Percentiles rank a stretch among this genome's conserved stretches.
Conservation (phyloP, 1,140 invertebrate species). For the Drosophila micromelanica region DNA sequence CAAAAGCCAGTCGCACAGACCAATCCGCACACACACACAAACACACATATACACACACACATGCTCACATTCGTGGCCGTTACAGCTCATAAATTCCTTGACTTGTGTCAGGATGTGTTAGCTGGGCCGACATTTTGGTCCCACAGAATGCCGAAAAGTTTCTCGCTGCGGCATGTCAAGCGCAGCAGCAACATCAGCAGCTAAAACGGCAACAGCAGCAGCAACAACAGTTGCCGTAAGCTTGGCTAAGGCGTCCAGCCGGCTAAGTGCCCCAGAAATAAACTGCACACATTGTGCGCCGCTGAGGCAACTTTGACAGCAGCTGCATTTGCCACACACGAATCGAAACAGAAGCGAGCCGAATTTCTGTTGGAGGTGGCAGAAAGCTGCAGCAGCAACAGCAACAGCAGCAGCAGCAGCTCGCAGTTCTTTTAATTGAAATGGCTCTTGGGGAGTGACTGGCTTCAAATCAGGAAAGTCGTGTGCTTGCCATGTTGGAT, state of each 20-base stretch:
- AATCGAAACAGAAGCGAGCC: conserved; percentile 47
- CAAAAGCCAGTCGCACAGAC: conserved; percentile 55
- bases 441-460: conserved; percentile 29
- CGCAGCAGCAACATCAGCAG: conserved; percentile 30
- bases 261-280: conserved; percentile 74
- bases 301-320: conserved; percentile 64
- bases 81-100: conserved; percentile 83
- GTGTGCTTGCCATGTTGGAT: conserved; percentile 29
- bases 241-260: conserved; percentile 65
- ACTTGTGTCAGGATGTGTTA: conserved; percentile 80
- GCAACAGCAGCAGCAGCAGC: conserved; percentile 18
- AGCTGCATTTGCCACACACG: conserved; percentile 41
- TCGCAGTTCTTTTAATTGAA: conserved; percentile 61
- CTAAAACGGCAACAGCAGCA: conserved; percentile 12
- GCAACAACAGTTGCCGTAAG: conserved; percentile 22
- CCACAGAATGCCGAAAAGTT: conserved; percentile 59
- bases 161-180: conserved; percentile 56
- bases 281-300: conserved; percentile 72
- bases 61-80: conserved; percentile 35
- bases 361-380: conserved; percentile 18
- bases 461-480: conserved; percentile 27
- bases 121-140: conserved; percentile 68
- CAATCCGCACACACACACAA: conserved; percentile 15
- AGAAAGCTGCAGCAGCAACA: conserved; percentile 12
- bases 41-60: conserved; percentile 13